phyloP scores from a whole-genome alignment of 2,797 vertebrate genomes.

The Tenualosa ilisha region DNA sequence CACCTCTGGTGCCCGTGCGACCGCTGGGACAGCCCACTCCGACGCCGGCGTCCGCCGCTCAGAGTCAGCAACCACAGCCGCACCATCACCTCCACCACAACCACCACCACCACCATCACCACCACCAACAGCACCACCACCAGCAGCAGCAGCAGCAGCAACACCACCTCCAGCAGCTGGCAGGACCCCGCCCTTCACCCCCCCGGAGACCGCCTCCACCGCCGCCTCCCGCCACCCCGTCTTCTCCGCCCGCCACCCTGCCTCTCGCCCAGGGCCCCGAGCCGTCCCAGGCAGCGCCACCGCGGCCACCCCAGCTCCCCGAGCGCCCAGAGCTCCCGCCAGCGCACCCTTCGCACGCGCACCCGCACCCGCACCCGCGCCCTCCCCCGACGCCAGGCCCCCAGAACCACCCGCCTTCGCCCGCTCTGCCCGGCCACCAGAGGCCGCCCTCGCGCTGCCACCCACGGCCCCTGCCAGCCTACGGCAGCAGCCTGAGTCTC shows the following conservation, averaged over 20 bases:
- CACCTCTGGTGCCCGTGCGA: slow-evolving; percentile 60
- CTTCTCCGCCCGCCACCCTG: slow-evolving; percentile 64
- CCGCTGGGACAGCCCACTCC: slow-evolving; percentile 51
- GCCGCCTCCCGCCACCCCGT: slow-evolving; percentile 58
- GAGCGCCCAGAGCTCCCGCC: slow-evolving; percentile 62
- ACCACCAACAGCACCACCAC: neutral
- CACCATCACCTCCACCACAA: neutral
- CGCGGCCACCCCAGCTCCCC: slow-evolving; percentile 57
- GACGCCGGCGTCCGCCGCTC: neutral
- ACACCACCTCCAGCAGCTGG: neutral
- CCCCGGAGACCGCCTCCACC: slow-evolving; percentile 51
- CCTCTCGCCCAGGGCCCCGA: slow-evolving; percentile 70
- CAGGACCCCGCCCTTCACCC: slow-evolving; percentile 38
- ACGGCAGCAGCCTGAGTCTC: slow-evolving; percentile 87
- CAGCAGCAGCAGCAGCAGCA: neutral
- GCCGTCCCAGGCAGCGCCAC: slow-evolving; percentile 64
- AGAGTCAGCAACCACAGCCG: neutral
- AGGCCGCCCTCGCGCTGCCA: slow-evolving; percentile 81
- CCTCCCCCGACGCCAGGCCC: slow-evolving; percentile 72
- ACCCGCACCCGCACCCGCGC: slow-evolving; percentile 65
- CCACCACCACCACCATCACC: neutral
- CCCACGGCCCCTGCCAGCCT: slow-evolving; percentile 81
- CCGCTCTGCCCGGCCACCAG: slow-evolving; percentile 77
- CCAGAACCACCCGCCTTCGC: slow-evolving; percentile 68
- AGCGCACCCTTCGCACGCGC: slow-evolving; percentile 67